Evolutionary conservation across 2,797 vertebrate species (phyloP).

Genomic region (Leptodactylus fallax): DNA sequence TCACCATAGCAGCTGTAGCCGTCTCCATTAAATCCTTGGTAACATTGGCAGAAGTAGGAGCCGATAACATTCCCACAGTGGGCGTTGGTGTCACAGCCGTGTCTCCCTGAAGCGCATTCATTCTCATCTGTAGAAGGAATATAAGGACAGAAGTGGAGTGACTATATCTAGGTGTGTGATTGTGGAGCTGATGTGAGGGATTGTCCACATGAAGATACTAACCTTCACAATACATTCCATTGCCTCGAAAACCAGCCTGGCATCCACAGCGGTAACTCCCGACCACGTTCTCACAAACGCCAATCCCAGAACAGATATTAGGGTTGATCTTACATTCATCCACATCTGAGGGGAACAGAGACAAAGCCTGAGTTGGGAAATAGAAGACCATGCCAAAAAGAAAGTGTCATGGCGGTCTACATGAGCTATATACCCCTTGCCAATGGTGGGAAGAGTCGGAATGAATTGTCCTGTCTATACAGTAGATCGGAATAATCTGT

Average conservation of each 20-base stretch:
- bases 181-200: background rate
- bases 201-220: conserved; percentile 43
- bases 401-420: background rate
- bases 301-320: conserved; percentile 73
- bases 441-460: background rate
- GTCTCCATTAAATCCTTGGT: conserved; percentile 82
- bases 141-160: background rate
- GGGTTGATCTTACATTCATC: conserved; percentile 49
- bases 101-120: conserved; percentile 77
- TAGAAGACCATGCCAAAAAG: too few relatives aligned
- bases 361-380: background rate
- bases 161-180: too few relatives aligned
- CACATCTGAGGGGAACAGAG: conserved; percentile 33
- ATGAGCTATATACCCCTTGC: too few relatives aligned
- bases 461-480: too few relatives aligned
- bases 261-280: conserved; percentile 83
- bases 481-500: background rate
- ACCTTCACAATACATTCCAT: conserved; percentile 85
- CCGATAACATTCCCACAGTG: conserved; percentile 83
- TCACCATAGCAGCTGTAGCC: conserved; percentile 81
- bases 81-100: conserved; percentile 79
- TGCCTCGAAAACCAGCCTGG: conserved; percentile 79
- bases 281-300: conserved; percentile 79
- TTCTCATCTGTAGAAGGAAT: conserved; percentile 75
- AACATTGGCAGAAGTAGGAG: conserved; percentile 85